These are phyloP conservation scores for Epirrita christyi DNA, from an alignment of 2,888 invertebrate genomes.

Conservation along the genomic window DNA sequence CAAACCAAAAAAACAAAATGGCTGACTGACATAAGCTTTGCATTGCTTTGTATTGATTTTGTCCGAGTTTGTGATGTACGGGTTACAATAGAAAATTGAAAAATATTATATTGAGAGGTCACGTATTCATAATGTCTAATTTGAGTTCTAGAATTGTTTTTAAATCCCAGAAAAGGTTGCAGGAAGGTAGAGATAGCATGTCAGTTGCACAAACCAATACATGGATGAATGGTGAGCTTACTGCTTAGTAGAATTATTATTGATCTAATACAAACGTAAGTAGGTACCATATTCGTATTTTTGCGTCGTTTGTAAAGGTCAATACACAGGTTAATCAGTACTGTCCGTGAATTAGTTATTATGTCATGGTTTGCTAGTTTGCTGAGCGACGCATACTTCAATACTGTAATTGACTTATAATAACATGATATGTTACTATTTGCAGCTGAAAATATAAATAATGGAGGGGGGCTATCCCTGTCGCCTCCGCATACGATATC, in stretches of 20 bases:
- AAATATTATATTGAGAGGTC: conserved; percentile 44
- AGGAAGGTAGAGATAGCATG: conserved; percentile 89
- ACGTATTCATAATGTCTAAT: conserved; percentile 86
- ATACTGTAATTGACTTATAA: background rate
- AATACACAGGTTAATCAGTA: conserved; percentile 43
- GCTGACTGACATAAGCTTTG: conserved; percentile 53
- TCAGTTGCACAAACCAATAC: conserved; percentile 92
- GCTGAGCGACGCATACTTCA: background rate
- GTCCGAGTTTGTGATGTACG: conserved; percentile 47
- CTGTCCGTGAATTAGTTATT: conserved; percentile 34
- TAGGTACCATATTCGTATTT: conserved; percentile 3
- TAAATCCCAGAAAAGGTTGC: conserved; percentile 90
- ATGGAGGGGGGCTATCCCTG: conserved; percentile 89
- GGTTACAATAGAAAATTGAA: conserved; percentile 42
- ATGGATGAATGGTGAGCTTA: conserved; percentile 94
- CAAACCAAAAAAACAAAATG: conserved; percentile 55
- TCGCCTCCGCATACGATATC: conserved; percentile 90
- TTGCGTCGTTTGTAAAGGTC: conserved; percentile 39
- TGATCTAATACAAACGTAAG: conserved; percentile 47
- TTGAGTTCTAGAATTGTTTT: conserved; percentile 90
- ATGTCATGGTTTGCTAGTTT: conserved; percentile 38
- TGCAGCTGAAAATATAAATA: conserved; percentile 90
- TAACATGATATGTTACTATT: conserved; percentile 35
- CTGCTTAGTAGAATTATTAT: conserved; percentile 56
- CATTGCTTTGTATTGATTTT: conserved; percentile 31